Base-by-base conservation (phyloP, 2,888 invertebrate species). In the Agonum fuliginosum region DNA sequence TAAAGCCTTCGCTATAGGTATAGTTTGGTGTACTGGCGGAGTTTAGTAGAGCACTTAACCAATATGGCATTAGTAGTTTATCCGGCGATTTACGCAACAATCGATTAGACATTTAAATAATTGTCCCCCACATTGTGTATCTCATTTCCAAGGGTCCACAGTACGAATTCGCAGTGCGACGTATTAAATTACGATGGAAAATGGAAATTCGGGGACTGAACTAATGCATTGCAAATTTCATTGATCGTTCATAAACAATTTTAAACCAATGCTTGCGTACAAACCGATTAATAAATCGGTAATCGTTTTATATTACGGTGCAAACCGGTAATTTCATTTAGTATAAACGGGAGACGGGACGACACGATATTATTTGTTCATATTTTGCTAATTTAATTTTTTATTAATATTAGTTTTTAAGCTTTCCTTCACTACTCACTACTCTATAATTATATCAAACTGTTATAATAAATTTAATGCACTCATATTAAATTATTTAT, bases 81-180 rank as follows among this genome's bases (percentile, higher is more conserved):
- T 41, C 65, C 27, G 20, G 30, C 62, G 62, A 74, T 74, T 74
- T 65, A 74, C 73, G 58, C 62, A 22, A 41, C 62, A 74, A 24
- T 51, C 73, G 73, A 74, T 74, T 74, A 62, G 73, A 74, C 74
- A 74, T 74, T 74, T 74, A 74, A 74, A 74, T 74, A 74, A 74
- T 74, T 74, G 74, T 30, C 6, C 12, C n/a, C n/a, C 46, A 12
- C 46, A 24, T 46, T 27, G 74, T 62, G 74, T 65, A 74, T 65
- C 62, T 74, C 74, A 74, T 74, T 67, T 67, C 22, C 37, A 12
- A 22, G 0, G 62, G 34, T 37, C 8, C 37, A 41, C 41, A 27
- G 74, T 41, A 22, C 34, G 62, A 10, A 65, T 17, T 30, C 5
- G 73, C 73, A n/a, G 6, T 24, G 46, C 37, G 75, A 76, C 67